Evolutionary conservation across 92 coral and sea anemone species (phyloP).

Genomic region (Blastomussa wellsi): DNA sequence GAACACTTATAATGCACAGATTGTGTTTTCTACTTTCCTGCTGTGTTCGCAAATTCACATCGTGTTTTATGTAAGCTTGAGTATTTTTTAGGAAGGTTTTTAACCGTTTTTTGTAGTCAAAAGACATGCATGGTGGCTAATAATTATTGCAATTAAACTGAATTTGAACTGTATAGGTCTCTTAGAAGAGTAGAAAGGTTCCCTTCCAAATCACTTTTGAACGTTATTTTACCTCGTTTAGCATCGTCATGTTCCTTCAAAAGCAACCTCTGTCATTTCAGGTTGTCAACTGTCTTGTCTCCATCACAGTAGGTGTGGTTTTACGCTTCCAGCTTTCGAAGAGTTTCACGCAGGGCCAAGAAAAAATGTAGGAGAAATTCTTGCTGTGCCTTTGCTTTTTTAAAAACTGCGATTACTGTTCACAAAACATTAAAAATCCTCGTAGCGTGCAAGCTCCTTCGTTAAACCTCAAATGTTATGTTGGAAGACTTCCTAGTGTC

Average conservation of each 20-base stretch:
- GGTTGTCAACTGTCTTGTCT: neutral
- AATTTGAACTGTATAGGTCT: too few relatives aligned
- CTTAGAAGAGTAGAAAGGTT: too few relatives aligned
- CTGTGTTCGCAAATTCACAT: neutral
- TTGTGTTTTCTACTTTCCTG: neutral
- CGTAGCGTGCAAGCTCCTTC: neutral
- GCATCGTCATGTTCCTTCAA: neutral
- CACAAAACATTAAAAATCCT: neutral
- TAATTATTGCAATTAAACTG: too few relatives aligned
- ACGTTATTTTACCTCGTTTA: neutral
- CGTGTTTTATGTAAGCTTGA: neutral
- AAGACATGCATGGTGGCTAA: neutral
- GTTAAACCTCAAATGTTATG: too few relatives aligned
- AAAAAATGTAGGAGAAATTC: neutral
- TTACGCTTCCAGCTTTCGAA: neutral
- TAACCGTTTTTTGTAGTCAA: neutral
- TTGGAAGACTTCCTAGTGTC: neutral
- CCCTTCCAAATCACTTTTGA: neutral
- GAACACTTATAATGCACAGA: neutral
- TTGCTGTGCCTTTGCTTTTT: neutral
- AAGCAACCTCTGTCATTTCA: neutral
- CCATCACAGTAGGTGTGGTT: neutral
- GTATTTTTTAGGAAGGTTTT: neutral
- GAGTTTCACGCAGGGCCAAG: neutral
- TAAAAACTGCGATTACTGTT: neutral